These are phyloP conservation scores for Neosilurus mollespiculum DNA, from an alignment of 2,797 vertebrate genomes.

Conservation along the genomic window DNA sequence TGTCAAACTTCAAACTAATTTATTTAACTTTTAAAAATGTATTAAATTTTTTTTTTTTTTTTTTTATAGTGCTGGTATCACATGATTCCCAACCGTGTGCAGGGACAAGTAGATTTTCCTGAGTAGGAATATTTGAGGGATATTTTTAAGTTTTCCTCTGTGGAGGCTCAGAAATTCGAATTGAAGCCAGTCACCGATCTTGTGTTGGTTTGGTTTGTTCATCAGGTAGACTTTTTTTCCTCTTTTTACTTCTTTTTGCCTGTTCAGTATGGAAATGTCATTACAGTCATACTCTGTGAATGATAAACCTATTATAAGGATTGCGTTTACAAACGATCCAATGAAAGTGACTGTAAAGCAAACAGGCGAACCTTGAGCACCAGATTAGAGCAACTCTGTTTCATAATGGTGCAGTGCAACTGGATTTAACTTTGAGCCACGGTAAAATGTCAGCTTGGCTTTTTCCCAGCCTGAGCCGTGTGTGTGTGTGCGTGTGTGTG, in stretches of 20 bases:
- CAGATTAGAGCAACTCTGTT: background rate
- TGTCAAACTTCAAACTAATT: too few species aligned
- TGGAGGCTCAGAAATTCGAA: too few species aligned
- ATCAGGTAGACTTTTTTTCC: background rate
- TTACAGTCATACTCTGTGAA: background rate
- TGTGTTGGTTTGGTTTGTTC: too few species aligned
- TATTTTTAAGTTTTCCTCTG: too few species aligned
- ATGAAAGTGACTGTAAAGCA: background rate
- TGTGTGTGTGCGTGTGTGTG: background rate
- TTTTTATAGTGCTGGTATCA: too few species aligned
- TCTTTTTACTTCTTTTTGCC: background rate
- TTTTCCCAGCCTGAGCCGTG: background rate
- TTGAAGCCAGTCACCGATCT: too few species aligned
- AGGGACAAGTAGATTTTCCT: too few species aligned
- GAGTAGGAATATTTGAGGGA: too few species aligned
- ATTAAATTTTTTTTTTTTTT: too few species aligned
- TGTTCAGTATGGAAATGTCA: background rate
- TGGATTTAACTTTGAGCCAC: too few species aligned
- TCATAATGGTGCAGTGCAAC: background rate
- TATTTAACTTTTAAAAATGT: too few species aligned
- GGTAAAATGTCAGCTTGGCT: background rate
- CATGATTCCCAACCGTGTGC: too few species aligned
- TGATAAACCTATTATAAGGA: conserved; percentile 3
- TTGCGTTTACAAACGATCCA: background rate
- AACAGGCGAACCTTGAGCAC: background rate